Base-by-base conservation (phyloP, 2,113 vertebrate species). In the Xenus cinereus region DNA sequence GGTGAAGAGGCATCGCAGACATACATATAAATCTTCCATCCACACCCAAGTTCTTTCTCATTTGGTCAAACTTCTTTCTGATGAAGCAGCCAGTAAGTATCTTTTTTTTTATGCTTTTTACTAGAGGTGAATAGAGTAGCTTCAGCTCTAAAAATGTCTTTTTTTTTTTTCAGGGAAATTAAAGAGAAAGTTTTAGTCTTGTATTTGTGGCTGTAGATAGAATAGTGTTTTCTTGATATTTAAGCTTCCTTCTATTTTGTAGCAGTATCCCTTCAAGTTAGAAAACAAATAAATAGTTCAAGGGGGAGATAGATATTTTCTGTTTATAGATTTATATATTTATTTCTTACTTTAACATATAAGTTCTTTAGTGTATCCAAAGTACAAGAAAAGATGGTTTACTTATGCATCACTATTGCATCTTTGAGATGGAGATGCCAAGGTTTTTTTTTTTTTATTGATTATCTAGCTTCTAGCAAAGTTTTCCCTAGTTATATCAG, bases 1-100 rank as follows among this genome's bases (percentile, higher is more conserved):
- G 39, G 8, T 35, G 50, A 69, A n/a, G 39, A 80, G 57, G 54
- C 14, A 24, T 4, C 39, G 35, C 30, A 39, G 7, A 43, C 16
- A 43, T 2, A 33, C 8, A 35, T 8, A 72, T 64, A 85, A 85
- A 77, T 5, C 45, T 57, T 76, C 41, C 18, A 33, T 21, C 28
- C 39, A 3, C 1, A 9, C 0, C 3, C 12, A 3, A 41, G 5
- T 4, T 48, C 11, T 32, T 77, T 17, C 5, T 43, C 0, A 3
- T 48, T 5, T 39, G 41, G 24, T 28, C 12, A 51, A 54, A 5
- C 6, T 43, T 37, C 6, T 43, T 69, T 37, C 16, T 54, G 22
- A 8, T 12, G 3, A 27, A 21, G 4, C 1, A 77, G 20, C 2
- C 3, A 37, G 26, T 26, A 30, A 48, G 17, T 37, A 19, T 30